These are phyloP conservation scores for Leucania comma DNA, from an alignment of 2,888 invertebrate species.

Conservation along the genomic window DNA sequence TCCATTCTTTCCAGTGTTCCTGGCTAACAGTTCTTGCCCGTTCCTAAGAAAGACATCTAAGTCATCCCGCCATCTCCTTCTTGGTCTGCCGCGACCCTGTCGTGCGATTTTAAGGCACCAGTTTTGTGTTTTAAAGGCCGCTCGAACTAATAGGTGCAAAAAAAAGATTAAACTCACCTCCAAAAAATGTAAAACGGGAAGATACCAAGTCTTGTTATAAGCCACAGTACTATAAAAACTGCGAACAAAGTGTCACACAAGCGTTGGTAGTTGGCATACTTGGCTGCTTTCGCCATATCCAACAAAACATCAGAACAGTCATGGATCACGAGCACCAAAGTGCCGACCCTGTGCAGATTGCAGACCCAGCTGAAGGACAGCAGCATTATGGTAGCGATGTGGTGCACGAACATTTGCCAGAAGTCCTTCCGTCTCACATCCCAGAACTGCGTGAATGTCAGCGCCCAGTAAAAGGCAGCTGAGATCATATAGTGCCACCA, in stretches of 20 bases:
- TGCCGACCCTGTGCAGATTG: conserved; percentile 97
- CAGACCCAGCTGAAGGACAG: conserved; percentile 98
- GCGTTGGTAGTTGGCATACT: conserved; percentile 97
- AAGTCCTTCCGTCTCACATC: conserved; percentile 98
- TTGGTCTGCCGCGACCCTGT: too few species aligned
- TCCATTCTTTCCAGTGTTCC: too few species aligned
- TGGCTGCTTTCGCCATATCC: conserved; percentile 98
- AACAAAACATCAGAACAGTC: conserved; percentile 97
- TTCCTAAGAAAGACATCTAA: too few species aligned
- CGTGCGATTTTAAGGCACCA: too few species aligned
- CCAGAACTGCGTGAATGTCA: conserved; percentile 97
- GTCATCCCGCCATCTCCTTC: too few species aligned
- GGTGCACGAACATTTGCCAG: conserved; percentile 99
- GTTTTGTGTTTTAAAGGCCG: too few species aligned
- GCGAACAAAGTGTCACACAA: conserved; percentile 97
- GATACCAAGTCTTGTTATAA: conserved; percentile 96
- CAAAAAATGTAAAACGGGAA: conserved; percentile 97
- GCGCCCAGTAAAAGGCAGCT: conserved; percentile 98
- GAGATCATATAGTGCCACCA: conserved; percentile 99
- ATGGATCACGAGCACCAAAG: conserved; percentile 96
- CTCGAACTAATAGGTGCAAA: neutral
- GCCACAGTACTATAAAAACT: conserved; percentile 97
- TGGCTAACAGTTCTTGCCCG: too few species aligned
- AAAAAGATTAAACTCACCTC: conserved; percentile 89
- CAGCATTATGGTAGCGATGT: conserved; percentile 97